Base-by-base conservation (phyloP, 2,113 vertebrate species). In the Arizona elegans region DNA sequence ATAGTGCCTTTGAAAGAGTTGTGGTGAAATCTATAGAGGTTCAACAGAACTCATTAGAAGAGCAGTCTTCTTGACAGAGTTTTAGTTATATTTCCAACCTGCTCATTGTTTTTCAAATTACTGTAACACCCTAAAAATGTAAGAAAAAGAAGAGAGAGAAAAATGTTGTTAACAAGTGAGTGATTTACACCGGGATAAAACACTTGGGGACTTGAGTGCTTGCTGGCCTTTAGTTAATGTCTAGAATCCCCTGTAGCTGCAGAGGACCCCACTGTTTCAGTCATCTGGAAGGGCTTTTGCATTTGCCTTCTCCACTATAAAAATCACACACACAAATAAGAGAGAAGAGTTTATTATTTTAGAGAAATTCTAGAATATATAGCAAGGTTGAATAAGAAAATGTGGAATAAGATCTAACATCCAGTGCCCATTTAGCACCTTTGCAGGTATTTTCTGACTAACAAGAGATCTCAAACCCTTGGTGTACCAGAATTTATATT, bases 291-390 rank as follows among this genome's bases (percentile, higher is more conserved):
- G 98, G 98, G 98, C 98, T 58, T 99, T 99, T 99, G 99, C 98
- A 99, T 99, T 98, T 99, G 99, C 99, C 99, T 99, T 99, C 99
- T 99, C 98, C 99, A 99, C 98, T 99, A 99, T 97, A 99, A 99
- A 99, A 99, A 99, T 99, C 98, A 99, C 99, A 99, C 99, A 99
- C 98, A 98, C 99, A 99, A 99, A 99, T 99, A 98, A 99, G 98
- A 99, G 98, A 99, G 98, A 99, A 98, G 98, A 98, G 98, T 99
- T 99, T 99, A 99, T 98, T 98, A 98, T 98, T 98, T 81, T 98
- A 98, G 98, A 98, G 98, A 98, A 98, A 98, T 97, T 98, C 98
- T 99, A 97, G 96, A 89, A 97, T 97, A 98, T 98, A 98, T 97
- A 98, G 97, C 98, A 98, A 98, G 97, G 97, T 96, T 96, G 97